Evolutionary conservation across 2,113 vertebrate species (phyloP), one percentile per base, ranked within the genome.

Genomic region (Callionymus lyra): DNA sequence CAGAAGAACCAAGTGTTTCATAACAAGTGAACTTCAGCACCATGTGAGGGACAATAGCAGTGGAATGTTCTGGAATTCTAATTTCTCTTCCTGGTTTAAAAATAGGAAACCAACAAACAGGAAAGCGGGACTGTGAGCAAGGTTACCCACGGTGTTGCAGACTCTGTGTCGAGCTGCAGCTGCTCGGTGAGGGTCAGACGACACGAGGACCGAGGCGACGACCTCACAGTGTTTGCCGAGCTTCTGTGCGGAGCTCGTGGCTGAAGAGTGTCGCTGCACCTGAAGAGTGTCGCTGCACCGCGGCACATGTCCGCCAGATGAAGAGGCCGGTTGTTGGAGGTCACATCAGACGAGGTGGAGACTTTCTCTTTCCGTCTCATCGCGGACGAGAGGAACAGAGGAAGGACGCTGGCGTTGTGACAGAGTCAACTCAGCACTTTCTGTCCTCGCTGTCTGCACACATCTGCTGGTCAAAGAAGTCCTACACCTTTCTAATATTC

Each of bases 71-170:
- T 27, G 21, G 21, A 27, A 27, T 21, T 41, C 17, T n/a, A 40
- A 50, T 56, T 70, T 51, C n/a, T 52, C 42, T 66, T 59, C 48
- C 62, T 41, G 52, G 47, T 53, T 50, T 3, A 21, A n/a, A 53
- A 53, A 53, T 10, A 50, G 50, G 63, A 61, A 59, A 48, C 63
- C 70, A 70, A 68, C 70, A 74, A 79, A 33, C 39, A 2, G 2
- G 6, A 48, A 51, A 41, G 0, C 39, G 61, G 51, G 62, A 60
- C 51, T 56, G 53, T 41, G 19, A 18, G 27, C 56, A 27, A 15
- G 9, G 33, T n/a, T 34, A 19, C 44, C 21, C 44, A 10, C 36
- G 10, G 1, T 42, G 50, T 59, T 10, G 57, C 57, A 53, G 49
- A 56, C 21, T 27, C 21, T 13, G 2, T 6, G 11, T 31, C n/a